These are phyloP conservation scores for Digitonthophagus gazella DNA, from an alignment of 2,888 invertebrate species.

Conservation along the genomic window DNA sequence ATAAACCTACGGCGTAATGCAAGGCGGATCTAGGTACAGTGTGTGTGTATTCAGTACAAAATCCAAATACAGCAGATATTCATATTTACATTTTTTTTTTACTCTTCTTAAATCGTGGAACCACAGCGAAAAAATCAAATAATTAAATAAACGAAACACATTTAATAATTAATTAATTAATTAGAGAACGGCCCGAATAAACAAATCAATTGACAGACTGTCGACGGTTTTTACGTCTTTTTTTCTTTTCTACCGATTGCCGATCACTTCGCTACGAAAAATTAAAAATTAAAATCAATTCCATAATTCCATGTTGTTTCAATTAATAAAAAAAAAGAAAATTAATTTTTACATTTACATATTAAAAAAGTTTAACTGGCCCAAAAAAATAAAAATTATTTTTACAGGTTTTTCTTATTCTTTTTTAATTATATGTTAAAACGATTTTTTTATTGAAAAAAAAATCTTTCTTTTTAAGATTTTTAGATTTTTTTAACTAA, in stretches of 20 bases:
- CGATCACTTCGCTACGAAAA: conserved; percentile 37
- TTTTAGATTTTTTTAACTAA: too few relatives aligned
- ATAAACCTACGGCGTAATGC: conserved; percentile 40
- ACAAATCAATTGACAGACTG: conserved; percentile 42
- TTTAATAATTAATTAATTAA: conserved; percentile 10
- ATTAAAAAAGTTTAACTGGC: conserved; percentile 3
- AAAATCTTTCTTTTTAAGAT: too few relatives aligned
- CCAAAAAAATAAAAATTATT: not conserved
- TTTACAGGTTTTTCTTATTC: not conserved
- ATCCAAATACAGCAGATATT: conserved; percentile 44
- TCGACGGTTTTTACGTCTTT: too few relatives aligned
- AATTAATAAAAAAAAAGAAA: not conserved
- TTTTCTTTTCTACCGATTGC: conserved; percentile 19
- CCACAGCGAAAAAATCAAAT: conserved; percentile 23
- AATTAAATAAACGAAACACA: conserved; percentile 19
- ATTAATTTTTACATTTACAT: not conserved
- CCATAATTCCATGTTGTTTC: not conserved
- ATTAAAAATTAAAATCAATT: not conserved
- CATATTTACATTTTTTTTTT: conserved; percentile 39
- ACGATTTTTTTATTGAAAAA: too few relatives aligned
- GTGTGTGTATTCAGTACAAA: conserved; percentile 41
- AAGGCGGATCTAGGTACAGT: conserved; percentile 46
- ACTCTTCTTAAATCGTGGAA: conserved; percentile 18
- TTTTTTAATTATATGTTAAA: too few relatives aligned
- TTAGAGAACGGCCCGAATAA: conserved; percentile 18